These are phyloP conservation scores for Sarcophaga carnaria DNA, from an alignment of 2,888 invertebrate genomes.

Conservation along the genomic window DNA sequence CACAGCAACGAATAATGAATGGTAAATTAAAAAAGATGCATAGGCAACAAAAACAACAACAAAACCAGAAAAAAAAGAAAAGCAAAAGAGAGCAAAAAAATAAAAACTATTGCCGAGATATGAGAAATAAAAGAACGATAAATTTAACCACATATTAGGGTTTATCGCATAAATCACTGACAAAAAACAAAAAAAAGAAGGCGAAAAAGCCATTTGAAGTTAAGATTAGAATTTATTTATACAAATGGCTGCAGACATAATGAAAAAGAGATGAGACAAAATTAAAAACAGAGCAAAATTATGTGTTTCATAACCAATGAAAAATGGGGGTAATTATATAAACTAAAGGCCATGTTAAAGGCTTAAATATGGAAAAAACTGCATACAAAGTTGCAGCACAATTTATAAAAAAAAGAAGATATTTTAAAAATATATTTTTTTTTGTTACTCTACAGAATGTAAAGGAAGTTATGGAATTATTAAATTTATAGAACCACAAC, in stretches of 20 bases:
- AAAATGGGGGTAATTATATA: slow-evolving; percentile 16
- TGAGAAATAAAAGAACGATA: slow-evolving; percentile 43
- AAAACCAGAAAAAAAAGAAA: neutral
- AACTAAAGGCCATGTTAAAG: neutral
- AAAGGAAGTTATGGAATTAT: no score
- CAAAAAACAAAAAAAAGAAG: neutral
- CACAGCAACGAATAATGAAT: slow-evolving; percentile 62
- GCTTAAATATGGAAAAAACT: neutral
- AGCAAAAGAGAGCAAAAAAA: slow-evolving; percentile 31
- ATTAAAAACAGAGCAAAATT: neutral
- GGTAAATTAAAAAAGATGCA: slow-evolving; percentile 51
- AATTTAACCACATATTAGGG: slow-evolving; percentile 59
- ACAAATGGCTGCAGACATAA: slow-evolving; percentile 43
- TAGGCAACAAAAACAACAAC: neutral
- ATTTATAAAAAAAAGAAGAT: no score
- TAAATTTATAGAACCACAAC: no score
- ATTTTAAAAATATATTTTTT: no score
- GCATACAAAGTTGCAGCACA: no score
- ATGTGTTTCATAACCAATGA: neutral
- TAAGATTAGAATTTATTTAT: slow-evolving; percentile 56
- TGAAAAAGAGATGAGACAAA: neutral
- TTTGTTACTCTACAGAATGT: no score
- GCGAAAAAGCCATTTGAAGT: slow-evolving; percentile 50
- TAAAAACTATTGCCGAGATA: slow-evolving; percentile 29
- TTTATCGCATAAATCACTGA: slow-evolving; percentile 60